Percentiles rank a stretch among this genome's conserved stretches.
Conservation (phyloP, 2,113 vertebrate genomes). For the Salvelinus sp. region DNA sequence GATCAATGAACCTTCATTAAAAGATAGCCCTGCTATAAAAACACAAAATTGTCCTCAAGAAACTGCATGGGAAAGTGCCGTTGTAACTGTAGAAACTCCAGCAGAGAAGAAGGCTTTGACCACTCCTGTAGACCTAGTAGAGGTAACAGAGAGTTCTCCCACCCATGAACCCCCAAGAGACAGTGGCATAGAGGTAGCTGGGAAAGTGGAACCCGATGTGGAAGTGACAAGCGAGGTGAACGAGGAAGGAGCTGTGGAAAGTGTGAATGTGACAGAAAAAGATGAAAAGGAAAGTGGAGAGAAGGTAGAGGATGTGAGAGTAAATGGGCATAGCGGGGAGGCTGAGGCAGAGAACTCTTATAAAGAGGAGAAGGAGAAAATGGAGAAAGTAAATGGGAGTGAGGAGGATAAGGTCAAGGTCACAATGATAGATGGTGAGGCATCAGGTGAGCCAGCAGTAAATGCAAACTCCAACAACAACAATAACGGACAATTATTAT, state of each 20-base stretch:
- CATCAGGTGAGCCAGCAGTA: slow-evolving; percentile 6
- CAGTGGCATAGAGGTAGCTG: slow-evolving; percentile 41
- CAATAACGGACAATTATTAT: slow-evolving; percentile 37
- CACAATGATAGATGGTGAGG: slow-evolving; percentile 61
- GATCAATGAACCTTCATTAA: slow-evolving; percentile 37
- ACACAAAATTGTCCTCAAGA: slow-evolving; percentile 52
- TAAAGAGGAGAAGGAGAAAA: slow-evolving; percentile 53
- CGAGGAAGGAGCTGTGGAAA: slow-evolving; percentile 23
- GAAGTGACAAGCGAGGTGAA: slow-evolving; percentile 38
- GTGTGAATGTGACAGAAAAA: slow-evolving; percentile 30
- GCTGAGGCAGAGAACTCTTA: slow-evolving; percentile 38
- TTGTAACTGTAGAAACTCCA: slow-evolving; percentile 30
- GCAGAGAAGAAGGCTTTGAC: slow-evolving; percentile 6
- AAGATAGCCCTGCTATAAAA: slow-evolving; percentile 49
- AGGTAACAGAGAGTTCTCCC: slow-evolving; percentile 21
- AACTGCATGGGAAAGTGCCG: slow-evolving; percentile 31
- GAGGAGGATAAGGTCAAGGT: slow-evolving; percentile 55
- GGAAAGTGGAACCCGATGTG: slow-evolving; percentile 44
- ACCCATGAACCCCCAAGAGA: slow-evolving; percentile 38
- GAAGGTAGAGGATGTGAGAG: slow-evolving; percentile 34
- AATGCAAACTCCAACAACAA: slow-evolving; percentile 80
- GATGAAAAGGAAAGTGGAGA: slow-evolving; percentile 24
- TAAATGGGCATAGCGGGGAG: slow-evolving; percentile 42
- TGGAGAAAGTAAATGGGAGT: slow-evolving; percentile 25
- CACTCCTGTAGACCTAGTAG: background rate